Evolutionary conservation across 2,113 vertebrate species (phyloP), one percentile per base, ranked within the genome.

Genomic region (Pontoporia blainvillei): DNA sequence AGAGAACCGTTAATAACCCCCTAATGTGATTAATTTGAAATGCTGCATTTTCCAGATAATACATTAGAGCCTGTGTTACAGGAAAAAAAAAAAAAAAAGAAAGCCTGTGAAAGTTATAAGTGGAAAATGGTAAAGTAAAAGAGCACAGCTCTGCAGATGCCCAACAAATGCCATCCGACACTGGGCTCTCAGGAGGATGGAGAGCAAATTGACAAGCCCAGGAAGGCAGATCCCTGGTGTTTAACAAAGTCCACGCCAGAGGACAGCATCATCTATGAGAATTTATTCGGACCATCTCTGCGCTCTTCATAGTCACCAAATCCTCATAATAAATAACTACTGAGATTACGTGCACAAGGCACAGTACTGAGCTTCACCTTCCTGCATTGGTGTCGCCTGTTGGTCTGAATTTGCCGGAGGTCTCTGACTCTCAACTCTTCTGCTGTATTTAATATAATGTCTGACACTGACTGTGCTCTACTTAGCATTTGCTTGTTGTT

Each of bases 301-400:
- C 10, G 7, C 15, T 8, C 49, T 44, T 66, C 17, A 3, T 4
- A 17, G 34, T 14, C 10, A 31, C 14, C 57, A 44, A 5, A 27
- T 27, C 73, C 29, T 41, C 10, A 1, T 0, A 3, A 34, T 2
- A 13, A 20, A 9, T 27, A 67, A 8, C 21, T 0, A 0, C 1
- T 12, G 49, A 44, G 44, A 1, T 18, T 23, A 3, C 10, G 8
- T 4, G 34, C 4, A 34, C 20, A 1, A 29, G 36, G 10, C 20
- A 3, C 12, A 41, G 18, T 18, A 0, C 27, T 1, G 14, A 27
- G 20, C 20, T 29, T 41, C n/a, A 10, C 7, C 61, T 52, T 34
- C n/a, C 62, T 3, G 2, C 2, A 0, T 0, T 5, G 18, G 29
- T 1, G 6, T 13, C 2, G 0, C 2, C 41, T 5, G 5, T 4